Evolutionary conservation across 2,113 vertebrate species (phyloP).

Genomic region (Muntiacus reevesi): DNA sequence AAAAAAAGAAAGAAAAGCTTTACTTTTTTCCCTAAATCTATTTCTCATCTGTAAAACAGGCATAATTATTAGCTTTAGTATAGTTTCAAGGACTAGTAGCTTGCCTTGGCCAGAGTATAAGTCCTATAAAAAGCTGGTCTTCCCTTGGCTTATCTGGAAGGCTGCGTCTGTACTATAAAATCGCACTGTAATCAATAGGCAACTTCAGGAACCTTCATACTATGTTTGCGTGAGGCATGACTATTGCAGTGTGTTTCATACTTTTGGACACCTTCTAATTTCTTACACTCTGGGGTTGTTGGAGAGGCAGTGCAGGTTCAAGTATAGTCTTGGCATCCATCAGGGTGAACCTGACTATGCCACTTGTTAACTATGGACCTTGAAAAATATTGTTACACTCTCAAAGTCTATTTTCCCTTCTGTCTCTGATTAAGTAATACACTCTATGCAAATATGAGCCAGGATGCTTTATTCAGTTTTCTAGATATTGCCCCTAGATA

Average conservation of each 20-base stretch:
- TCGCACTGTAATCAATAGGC: background rate
- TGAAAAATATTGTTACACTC: background rate
- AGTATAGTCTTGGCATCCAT: background rate
- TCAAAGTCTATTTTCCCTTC: background rate
- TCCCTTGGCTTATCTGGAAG: background rate
- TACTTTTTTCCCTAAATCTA: background rate
- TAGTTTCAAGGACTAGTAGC: background rate
- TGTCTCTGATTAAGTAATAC: background rate
- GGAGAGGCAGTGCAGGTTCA: background rate
- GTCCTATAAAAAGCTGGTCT: background rate
- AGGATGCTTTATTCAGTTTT: background rate
- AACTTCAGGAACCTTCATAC: background rate
- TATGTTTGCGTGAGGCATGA: background rate
- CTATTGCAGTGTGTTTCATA: background rate
- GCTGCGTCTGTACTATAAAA: background rate
- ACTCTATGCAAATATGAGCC: background rate
- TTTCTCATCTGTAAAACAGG: slow-evolving; percentile 11
- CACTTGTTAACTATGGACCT: background rate
- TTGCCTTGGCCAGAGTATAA: background rate
- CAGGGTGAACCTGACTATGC: background rate
- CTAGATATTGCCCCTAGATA: background rate
- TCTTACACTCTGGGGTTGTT: background rate
- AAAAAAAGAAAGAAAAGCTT: background rate
- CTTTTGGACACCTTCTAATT: background rate
- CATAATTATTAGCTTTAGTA: background rate